Evolutionary conservation across 2,888 invertebrate genomes (phyloP).

Genomic region (Onthophagus sagittarius): DNA sequence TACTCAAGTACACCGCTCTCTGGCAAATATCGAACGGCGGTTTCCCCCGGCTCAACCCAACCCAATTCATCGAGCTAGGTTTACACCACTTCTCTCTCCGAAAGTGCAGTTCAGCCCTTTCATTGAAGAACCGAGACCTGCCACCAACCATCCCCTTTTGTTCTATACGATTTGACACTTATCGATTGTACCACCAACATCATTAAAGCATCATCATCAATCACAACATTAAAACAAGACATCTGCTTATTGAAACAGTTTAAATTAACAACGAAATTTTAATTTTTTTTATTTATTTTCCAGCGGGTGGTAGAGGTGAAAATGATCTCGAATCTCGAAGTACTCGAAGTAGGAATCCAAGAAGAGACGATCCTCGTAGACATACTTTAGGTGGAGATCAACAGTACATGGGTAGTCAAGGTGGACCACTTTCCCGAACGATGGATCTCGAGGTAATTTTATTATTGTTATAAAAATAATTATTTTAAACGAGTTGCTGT

Average conservation of each 20-base stretch:
- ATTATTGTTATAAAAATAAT: background rate
- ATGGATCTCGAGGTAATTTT: slow-evolving; percentile 72
- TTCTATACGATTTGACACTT: background rate
- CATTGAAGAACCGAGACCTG: background rate
- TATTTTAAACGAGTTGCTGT: background rate
- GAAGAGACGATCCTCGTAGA: slow-evolving; percentile 76
- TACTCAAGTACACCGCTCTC: background rate
- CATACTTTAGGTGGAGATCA: slow-evolving; percentile 76
- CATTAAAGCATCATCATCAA: background rate
- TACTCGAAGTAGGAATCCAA: slow-evolving; percentile 51
- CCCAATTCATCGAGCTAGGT: background rate
- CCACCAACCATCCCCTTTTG: background rate
- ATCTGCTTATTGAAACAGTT: no score
- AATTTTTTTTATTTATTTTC: slow-evolving; percentile 1
- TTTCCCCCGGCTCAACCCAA: background rate
- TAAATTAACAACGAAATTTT: no score
- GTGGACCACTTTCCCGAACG: slow-evolving; percentile 57
- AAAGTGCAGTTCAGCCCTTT: background rate
- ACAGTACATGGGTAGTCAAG: slow-evolving; percentile 61
- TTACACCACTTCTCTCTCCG: background rate
- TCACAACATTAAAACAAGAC: no score
- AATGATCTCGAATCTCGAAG: slow-evolving; percentile 48
- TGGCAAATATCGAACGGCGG: background rate
- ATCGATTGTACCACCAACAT: background rate
- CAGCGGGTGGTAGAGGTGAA: slow-evolving; percentile 42